Evolutionary conservation across 2,113 vertebrate genomes (phyloP).

Genomic region (Gulo gulo): DNA sequence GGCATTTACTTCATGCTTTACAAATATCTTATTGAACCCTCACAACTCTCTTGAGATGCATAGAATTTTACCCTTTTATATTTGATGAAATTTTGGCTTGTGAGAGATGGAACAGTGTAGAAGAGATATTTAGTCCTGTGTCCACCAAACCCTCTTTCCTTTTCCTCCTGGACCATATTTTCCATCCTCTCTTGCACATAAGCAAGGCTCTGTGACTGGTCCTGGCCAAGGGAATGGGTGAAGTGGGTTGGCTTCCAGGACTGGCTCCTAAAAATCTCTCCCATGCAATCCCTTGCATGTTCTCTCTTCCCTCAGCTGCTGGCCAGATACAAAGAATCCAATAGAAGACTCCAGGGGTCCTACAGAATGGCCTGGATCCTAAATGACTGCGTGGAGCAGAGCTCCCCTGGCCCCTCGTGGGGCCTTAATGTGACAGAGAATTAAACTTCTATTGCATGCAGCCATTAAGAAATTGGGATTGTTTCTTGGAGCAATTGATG

Average conservation of each 20-base stretch:
- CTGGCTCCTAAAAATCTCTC: background rate
- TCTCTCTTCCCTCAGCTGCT: background rate
- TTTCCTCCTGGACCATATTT: background rate
- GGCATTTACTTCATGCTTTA: background rate
- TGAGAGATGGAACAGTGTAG: background rate
- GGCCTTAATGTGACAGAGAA: background rate
- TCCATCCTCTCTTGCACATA: background rate
- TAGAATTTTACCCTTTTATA: background rate
- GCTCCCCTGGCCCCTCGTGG: background rate
- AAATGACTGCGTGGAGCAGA: background rate
- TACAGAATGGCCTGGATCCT: background rate
- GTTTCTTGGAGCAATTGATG: background rate
- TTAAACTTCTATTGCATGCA: background rate
- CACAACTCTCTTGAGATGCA: background rate
- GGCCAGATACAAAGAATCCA: background rate
- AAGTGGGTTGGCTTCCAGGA: background rate
- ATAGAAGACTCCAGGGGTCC: background rate
- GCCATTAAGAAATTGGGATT: background rate
- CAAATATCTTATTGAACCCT: background rate
- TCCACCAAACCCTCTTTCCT: background rate
- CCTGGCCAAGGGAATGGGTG: background rate
- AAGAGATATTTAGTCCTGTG: background rate
- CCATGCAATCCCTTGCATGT: fast-evolving
- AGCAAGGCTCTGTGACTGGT: background rate
- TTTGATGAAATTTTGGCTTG: background rate